Evolutionary conservation across 2,888 invertebrate species (phyloP).

Genomic region (Cephus runcator): DNA sequence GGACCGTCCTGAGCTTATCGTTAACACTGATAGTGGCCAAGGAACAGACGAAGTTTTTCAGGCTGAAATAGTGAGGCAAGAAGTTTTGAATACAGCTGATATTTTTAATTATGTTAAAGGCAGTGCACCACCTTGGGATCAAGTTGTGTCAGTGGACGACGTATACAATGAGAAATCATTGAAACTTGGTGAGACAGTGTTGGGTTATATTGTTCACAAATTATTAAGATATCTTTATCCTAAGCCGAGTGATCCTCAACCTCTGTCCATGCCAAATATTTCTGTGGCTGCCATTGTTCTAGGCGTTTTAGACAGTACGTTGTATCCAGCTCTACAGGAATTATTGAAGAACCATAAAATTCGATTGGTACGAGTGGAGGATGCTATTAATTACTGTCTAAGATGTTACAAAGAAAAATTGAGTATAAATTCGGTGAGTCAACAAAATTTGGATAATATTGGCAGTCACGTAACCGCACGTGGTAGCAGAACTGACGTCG

Average conservation of each 20-base stretch:
- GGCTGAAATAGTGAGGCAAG: slow-evolving; percentile 68
- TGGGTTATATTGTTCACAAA: slow-evolving; percentile 70
- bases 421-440: slow-evolving; percentile 17
- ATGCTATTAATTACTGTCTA: slow-evolving; percentile 72
- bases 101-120: slow-evolving; percentile 69
- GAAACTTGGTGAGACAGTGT: slow-evolving; percentile 63
- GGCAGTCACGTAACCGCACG: background rate
- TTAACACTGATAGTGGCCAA: slow-evolving; percentile 60
- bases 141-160: slow-evolving; percentile 65
- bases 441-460: background rate
- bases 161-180: slow-evolving; percentile 62
- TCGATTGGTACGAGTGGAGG: slow-evolving; percentile 66
- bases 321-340: slow-evolving; percentile 62
- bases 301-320: slow-evolving; percentile 64
- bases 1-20: slow-evolving; percentile 63
- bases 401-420: slow-evolving; percentile 67
- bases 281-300: slow-evolving; percentile 65
- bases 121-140: slow-evolving; percentile 69
- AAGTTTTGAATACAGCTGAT: slow-evolving; percentile 69
- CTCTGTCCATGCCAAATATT: slow-evolving; percentile 63
- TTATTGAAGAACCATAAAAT: slow-evolving; percentile 65
- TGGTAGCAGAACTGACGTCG: slow-evolving; percentile 6
- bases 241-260: slow-evolving; percentile 58
- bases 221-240: slow-evolving; percentile 68
- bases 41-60: slow-evolving; percentile 63